Base-by-base conservation (phyloP, 2,888 invertebrate genomes). In the Cyclophora albipunctata region DNA sequence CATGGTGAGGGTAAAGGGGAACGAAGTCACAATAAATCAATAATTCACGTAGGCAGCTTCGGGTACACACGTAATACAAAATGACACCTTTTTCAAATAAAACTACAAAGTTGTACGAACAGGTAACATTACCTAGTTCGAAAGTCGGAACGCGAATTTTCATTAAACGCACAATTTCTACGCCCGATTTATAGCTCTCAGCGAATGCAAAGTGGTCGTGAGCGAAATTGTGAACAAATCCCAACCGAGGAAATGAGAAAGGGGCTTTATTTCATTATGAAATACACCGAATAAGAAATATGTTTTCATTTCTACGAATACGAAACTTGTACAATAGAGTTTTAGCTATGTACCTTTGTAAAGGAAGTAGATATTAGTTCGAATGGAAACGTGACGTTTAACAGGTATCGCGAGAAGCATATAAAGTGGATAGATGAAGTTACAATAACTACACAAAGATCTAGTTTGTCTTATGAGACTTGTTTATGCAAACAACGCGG, bases 171-270 rank as follows among this genome's bases (percentile, higher is more conserved):
- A 69, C 68, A 74, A 73, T 69, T 77, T 59, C 56, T 65, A 60
- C 63, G 61, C 62, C 64, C 71, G 74, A 79, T 79, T 77, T 76
- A 77, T 72, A 55, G 64, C 71, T 62, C 65, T 63, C 66, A 62
- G 63, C 70, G 67, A 73, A 73, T 72, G 73, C 69, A 75, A 72
- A 73, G 67, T 68, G 59, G 67, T 75, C 72, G 69, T 73, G 67
- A 71, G 66, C 69, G 65, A 71, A 76, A 75, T 74, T 77, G 71
- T 72, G 69, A 76, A 77, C 73, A 75, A 78, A 78, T 73, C 70
- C 66, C 66, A 59, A 53, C 67, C 60, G 65, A 68, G 64, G 65
- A 72, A 75, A 76, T 69, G 69, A 69, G 71, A 69, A 66, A 69
- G 66, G 62, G 63, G 66, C 72, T 71, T 69, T 75, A 71, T 73